Conservation (phyloP, 2,797 vertebrate species). For the Loris lydekkerianus region DNA sequence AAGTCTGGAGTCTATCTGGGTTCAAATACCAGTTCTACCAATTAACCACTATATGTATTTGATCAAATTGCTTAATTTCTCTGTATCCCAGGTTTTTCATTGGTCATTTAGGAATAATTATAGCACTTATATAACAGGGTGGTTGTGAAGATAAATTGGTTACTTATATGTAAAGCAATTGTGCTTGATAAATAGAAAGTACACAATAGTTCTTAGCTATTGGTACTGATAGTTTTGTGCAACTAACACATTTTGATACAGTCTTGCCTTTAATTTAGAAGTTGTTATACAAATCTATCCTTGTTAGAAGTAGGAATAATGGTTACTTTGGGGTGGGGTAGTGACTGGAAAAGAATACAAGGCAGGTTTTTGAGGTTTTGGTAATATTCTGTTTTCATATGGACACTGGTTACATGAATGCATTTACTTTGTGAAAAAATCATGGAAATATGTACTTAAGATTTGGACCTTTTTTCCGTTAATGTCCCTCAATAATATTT, state of each 20-base stretch:
- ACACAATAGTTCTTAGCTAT: background rate
- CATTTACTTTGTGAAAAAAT: slow-evolving; percentile 29
- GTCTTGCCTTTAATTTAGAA: slow-evolving; percentile 20
- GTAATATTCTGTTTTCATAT: slow-evolving; percentile 48
- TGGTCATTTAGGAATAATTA: slow-evolving; percentile 22
- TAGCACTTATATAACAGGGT: background rate
- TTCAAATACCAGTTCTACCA: background rate
- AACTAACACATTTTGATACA: background rate
- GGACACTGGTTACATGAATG: background rate
- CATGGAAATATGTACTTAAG: background rate
- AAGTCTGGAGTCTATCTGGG: background rate
- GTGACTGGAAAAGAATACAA: background rate
- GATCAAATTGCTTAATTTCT: background rate
- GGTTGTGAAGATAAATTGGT: slow-evolving; percentile 31
- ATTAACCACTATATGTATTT: background rate
- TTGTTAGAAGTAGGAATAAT: slow-evolving; percentile 27
- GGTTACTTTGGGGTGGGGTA: background rate
- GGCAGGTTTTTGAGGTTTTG: background rate
- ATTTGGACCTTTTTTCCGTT: slow-evolving; percentile 31
- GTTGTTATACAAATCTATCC: background rate
- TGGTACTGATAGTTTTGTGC: background rate
- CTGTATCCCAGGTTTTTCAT: background rate
- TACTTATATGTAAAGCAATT: slow-evolving; percentile 36
- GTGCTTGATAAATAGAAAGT: slow-evolving; percentile 12
- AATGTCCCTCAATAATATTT: background rate